Evolutionary conservation across 1,140 invertebrate genomes (phyloP), one percentile per base, ranked within the genome.

Genomic region (Telenomus remus): DNA sequence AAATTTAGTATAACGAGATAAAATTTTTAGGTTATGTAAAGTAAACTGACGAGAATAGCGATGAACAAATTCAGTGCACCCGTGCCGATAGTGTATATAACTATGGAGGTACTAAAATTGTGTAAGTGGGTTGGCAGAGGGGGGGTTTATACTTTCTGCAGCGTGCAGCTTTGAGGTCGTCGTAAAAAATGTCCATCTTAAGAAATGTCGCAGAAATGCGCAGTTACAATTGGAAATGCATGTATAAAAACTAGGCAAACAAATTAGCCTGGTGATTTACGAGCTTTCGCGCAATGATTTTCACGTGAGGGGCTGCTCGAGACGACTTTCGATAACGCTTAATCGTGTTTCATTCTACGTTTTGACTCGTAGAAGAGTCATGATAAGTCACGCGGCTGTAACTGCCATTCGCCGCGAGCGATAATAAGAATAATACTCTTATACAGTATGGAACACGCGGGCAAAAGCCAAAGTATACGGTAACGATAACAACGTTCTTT

Each of bases 381-480:
- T 70, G 73, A 73, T 60, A 74, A 78, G 70, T 64, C 70, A 78
- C 76, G 64, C 54, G 68, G 71, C 44, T 64, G 63, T 71, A 79
- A 79, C 71, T 75, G 72, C 68, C 68, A 79, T 59, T 72, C 68
- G 68, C 48, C 54, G 46, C 46, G 39, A 64, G 68, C 74, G 72
- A 79, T 79, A 76, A 79, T 79, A 71, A 75, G 72, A 79, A 69
- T 79, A 72, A 75, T 65, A 69, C 55, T 68, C 46, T 59, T 69
- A 35, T 68, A 51, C 51, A 39, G 37, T 42, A 34, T 12, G 53
- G 53, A 49, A 33, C 37, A 66, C 48, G 64, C 39, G 56, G 61
- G 19, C 12, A 63, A 35, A 64, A 7, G 55, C 33, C 51, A 55
- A 66, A 63, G 61, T 77, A 66, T 64, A 57, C 48, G 60, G 69